Evolutionary conservation across 2,113 vertebrate genomes (phyloP).

Genomic region (Bothrops jararaca): DNA sequence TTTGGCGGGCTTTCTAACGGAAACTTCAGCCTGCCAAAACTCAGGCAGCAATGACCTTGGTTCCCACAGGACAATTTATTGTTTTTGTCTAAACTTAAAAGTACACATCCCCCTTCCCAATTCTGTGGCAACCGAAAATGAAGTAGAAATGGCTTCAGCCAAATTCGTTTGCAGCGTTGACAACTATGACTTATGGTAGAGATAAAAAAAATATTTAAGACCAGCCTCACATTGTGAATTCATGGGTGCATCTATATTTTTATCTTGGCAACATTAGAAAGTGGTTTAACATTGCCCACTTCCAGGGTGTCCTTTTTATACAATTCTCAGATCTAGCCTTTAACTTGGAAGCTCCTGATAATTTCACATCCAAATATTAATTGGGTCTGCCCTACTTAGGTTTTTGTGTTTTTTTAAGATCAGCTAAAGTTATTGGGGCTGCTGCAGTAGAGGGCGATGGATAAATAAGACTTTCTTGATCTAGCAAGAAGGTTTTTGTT

Average conservation of each 20-base stretch:
- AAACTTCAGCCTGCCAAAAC: no score
- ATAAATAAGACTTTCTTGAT: background rate
- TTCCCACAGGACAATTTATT: no score
- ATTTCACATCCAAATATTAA: background rate
- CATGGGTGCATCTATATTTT: background rate
- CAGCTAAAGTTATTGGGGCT: background rate
- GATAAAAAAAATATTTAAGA: background rate
- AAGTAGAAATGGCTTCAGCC: no score
- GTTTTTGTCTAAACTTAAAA: no score
- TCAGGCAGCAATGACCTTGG: no score
- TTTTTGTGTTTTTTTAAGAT: background rate
- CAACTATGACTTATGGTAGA: background rate
- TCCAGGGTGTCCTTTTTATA: background rate
- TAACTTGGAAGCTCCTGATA: background rate
- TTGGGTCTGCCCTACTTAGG: background rate
- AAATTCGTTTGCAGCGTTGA: no score
- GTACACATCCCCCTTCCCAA: no score
- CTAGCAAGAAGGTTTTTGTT: background rate
- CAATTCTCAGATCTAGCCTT: background rate
- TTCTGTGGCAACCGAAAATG: no score
- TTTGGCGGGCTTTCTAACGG: no score
- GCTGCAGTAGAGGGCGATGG: background rate
- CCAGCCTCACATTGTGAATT: background rate
- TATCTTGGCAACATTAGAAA: background rate
- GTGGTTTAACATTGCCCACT: background rate